Percentiles rank a stretch among this genome's conserved stretches.
phyloP scores from a whole-genome alignment of 2,888 invertebrate genomes.

The Taphrorychus bicolor region DNA sequence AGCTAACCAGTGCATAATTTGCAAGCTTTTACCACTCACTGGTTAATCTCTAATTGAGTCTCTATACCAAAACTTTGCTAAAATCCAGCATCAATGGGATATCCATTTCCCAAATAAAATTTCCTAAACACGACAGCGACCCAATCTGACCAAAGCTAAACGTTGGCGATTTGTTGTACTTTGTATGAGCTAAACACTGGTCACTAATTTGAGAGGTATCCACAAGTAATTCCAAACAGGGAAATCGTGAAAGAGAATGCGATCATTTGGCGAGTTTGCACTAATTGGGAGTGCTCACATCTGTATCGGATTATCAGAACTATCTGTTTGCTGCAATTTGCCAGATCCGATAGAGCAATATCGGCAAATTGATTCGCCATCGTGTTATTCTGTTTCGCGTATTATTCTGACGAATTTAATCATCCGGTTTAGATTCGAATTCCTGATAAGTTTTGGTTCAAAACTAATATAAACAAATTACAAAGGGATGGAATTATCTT shows the following conservation, averaged over 20 bases:
- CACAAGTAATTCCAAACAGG: background rate
- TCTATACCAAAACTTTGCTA: no score
- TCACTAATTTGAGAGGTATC: background rate
- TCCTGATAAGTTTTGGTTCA: background rate
- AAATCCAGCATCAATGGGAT: no score
- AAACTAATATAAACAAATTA: background rate
- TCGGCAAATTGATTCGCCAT: conserved; percentile 4
- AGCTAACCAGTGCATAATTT: no score
- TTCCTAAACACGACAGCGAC: no score
- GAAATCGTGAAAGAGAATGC: background rate
- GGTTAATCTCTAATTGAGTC: no score
- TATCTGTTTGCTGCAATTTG: conserved; percentile 9
- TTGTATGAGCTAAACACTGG: background rate
- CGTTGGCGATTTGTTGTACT: background rate
- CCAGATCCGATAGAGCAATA: conserved; percentile 7
- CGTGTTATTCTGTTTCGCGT: background rate
- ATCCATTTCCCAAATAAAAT: no score
- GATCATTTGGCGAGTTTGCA: background rate
- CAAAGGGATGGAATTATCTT: background rate
- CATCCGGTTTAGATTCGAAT: background rate
- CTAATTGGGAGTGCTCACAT: conserved; percentile 4
- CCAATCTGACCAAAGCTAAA: background rate
- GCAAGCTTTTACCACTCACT: no score
- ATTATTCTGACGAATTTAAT: conserved; percentile 1
- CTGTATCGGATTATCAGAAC: background rate